Evolutionary conservation across 2,888 invertebrate genomes (phyloP).

Genomic region (Nemoura dubitans): DNA sequence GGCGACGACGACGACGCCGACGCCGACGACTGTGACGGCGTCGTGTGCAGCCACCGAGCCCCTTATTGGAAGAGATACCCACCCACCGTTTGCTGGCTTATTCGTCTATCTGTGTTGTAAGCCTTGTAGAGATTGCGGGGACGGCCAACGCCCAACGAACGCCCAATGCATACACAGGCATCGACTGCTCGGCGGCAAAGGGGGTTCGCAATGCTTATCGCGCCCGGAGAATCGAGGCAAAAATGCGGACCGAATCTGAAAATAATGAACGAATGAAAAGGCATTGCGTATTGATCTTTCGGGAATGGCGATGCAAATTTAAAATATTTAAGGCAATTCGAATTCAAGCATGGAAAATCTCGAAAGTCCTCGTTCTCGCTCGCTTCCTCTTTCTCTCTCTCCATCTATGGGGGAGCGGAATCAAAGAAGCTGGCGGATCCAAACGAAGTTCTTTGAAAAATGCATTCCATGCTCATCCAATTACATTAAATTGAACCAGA

Average conservation of each 20-base stretch:
- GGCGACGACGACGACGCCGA: neutral
- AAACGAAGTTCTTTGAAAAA: conserved; percentile 12
- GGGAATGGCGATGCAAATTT: conserved; percentile 22
- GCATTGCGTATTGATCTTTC: conserved; percentile 26
- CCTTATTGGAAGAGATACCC: conserved; percentile 29
- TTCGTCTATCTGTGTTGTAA: neutral
- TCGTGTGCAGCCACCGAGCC: neutral
- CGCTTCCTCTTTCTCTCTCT: neutral
- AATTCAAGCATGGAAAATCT: conserved; percentile 20
- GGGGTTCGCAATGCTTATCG: neutral
- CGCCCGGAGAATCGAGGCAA: neutral
- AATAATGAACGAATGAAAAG: conserved; percentile 33
- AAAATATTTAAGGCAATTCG: conserved; percentile 30
- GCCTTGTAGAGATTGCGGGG: conserved; percentile 1
- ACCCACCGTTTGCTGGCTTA: conserved; percentile 18
- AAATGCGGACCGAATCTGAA: conserved; percentile 27
- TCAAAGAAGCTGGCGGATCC: conserved; percentile 12
- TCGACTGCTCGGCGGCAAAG: neutral
- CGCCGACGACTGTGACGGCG: neutral
- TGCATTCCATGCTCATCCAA: neutral
- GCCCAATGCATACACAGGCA: neutral
- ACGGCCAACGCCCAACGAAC: neutral
- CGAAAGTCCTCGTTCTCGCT: neutral
- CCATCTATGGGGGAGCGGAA: neutral
- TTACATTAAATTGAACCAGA: conserved; percentile 12